Base-by-base conservation (phyloP, 2,113 vertebrate species). In the Apus apus region DNA sequence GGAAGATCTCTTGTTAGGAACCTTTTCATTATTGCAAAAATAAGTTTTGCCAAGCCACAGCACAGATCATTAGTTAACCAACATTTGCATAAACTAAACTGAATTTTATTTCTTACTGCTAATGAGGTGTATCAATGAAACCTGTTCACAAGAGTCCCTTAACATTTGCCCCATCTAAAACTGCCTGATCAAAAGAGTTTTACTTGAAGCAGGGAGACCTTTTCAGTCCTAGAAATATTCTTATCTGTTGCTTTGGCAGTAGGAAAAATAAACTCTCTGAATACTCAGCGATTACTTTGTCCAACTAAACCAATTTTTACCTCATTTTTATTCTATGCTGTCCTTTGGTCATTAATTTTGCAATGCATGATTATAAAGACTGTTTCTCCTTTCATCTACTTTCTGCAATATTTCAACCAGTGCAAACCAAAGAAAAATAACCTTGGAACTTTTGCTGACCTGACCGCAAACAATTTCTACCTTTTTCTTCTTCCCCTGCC, bases 311-410 rank as follows among this genome's bases (percentile, higher is more conserved):
- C 74, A 58, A 84, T 89, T 90, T 90, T 91, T n/a, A 46, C 13
- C 38, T 76, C 3, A 23, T 78, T 94, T 92, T 72, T 72, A 54
- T 85, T 68, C 66, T 17, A 0, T 82, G 56, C n/a, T 93, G 67
- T 56, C 36, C 50, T 96, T 82, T 66, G 62, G 85, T 87, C 73
- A 62, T 75, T 85, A 62, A 62, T 85, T 87, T 94, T 73, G 46
- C 29, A 34, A 10, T 75, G 22, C 9, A 4, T 32, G 15, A 36
- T 75, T 85, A 54, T 20, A 89, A 85, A 67, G 15, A 29, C 26
- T 58, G 19, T 51, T 87, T 85, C 26, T 85, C n/a, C 40, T 96
- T 89, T 87, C 61, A 61, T 96, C 73, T 91, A 1, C 25, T 76
- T 87, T 50, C 45, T 34, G 13, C 72, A 72, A 21, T 56, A 74